Percentiles rank a stretch among this genome's conserved stretches.
phyloP scores from a whole-genome alignment of 2,888 invertebrate genomes.

The Athalia circularis region DNA sequence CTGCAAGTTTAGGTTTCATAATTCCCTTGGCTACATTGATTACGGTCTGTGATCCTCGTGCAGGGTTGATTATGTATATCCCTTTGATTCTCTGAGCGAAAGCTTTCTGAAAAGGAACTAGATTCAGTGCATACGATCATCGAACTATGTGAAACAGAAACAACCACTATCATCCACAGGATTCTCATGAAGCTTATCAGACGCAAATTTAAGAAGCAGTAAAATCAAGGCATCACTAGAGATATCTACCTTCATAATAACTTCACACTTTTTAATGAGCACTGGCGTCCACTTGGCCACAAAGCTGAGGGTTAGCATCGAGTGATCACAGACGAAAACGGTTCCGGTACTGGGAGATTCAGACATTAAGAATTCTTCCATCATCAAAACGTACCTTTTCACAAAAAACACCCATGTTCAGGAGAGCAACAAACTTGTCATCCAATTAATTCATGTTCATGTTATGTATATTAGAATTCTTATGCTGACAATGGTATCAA shows the following conservation, averaged over 20 bases:
- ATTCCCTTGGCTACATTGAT: conserved; percentile 77
- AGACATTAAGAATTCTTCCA: conserved; percentile 71
- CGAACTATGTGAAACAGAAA: too few relatives aligned
- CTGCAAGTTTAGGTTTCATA: conserved; percentile 79
- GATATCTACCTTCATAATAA: conserved; percentile 74
- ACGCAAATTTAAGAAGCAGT: background rate
- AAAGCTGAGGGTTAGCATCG: conserved; percentile 63
- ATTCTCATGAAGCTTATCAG: too few relatives aligned
- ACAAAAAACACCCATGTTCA: conserved; percentile 31
- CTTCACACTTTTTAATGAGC: conserved; percentile 72
- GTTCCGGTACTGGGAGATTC: conserved; percentile 71
- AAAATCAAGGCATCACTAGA: background rate
- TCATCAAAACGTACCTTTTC: conserved; percentile 70
- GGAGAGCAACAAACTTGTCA: background rate
- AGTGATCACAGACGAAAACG: conserved; percentile 70
- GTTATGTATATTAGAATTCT: background rate
- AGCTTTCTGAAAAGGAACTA: conserved; percentile 69
- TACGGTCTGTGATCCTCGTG: conserved; percentile 76
- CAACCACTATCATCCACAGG: too few relatives aligned
- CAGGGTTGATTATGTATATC: conserved; percentile 79
- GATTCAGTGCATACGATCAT: background rate
- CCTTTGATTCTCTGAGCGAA: conserved; percentile 80
- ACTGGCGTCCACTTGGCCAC: conserved; percentile 71
- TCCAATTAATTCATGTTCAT: background rate
- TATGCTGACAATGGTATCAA: too few relatives aligned